phyloP scores from a whole-genome alignment of 2,888 invertebrate species.

The Oligia latruncula region DNA sequence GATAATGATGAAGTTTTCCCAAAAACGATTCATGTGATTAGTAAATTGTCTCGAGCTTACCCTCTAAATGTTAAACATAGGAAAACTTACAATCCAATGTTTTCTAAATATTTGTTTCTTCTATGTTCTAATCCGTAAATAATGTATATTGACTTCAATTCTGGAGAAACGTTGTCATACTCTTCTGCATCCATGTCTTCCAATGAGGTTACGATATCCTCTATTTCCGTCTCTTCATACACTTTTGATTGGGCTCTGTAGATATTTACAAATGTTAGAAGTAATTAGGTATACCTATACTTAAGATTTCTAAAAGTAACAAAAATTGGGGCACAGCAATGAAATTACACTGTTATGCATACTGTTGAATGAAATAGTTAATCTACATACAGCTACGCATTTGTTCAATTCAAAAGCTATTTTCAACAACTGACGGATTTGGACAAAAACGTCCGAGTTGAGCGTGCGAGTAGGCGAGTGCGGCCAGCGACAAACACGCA shows the following conservation, averaged over 20 bases:
- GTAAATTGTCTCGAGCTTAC: not conserved
- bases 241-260: conserved; percentile 74
- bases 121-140: conserved; percentile 79
- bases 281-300: not conserved
- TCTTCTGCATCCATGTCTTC: conserved; percentile 83
- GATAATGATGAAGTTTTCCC: not conserved
- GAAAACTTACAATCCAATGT: conserved; percentile 59
- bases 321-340: not conserved
- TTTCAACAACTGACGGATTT: not conserved
- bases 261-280: conserved; percentile 1
- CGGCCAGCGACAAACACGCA: not conserved
- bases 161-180: conserved; percentile 77
- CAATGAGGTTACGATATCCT: conserved; percentile 75
- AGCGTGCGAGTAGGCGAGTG: not conserved
- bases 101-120: conserved; percentile 75
- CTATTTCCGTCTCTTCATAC: conserved; percentile 81
- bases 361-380: not conserved
- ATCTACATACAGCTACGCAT: not conserved
- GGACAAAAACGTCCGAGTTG: not conserved
- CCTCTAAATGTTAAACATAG: not conserved
- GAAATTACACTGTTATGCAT: not conserved
- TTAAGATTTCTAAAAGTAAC: not conserved
- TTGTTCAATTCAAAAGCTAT: not conserved
- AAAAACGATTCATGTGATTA: not conserved
- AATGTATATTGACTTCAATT: conserved; percentile 81